Evolutionary conservation across 2,888 invertebrate genomes (phyloP).

Genomic region (Mayetiola destructor): DNA sequence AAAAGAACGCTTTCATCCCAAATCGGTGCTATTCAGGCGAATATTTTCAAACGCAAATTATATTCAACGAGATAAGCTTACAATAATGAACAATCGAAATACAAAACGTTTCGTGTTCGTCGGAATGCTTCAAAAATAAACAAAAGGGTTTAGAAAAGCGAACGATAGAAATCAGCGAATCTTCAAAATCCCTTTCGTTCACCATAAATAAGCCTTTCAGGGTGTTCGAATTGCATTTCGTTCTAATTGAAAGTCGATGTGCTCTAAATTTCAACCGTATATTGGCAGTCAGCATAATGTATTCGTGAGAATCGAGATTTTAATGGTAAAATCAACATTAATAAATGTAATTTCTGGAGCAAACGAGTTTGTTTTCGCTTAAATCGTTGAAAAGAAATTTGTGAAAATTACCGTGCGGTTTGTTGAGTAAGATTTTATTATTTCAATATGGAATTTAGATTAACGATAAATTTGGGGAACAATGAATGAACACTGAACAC

Average conservation of each 20-base stretch:
- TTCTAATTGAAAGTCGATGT: constrained; percentile 2
- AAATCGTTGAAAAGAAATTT: no score
- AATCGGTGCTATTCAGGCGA: not conserved
- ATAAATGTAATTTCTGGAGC: no score
- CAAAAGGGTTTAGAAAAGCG: no score
- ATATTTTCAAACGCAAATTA: not conserved
- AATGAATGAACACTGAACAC: no score
- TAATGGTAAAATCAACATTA: no score
- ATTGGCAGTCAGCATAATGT: not conserved
- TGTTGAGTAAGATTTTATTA: no score
- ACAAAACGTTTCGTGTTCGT: not conserved
- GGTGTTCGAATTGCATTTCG: not conserved
- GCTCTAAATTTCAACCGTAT: not conserved
- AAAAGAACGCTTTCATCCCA: not conserved
- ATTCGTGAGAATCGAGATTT: not conserved
- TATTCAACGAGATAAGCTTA: not conserved
- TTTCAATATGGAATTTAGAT: no score
- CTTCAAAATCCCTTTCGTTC: not conserved
- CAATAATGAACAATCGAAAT: not conserved
- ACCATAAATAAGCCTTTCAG: not conserved
- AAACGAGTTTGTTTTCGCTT: no score
- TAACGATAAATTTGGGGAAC: no score
- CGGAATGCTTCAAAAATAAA: no score
- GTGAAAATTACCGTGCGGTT: no score
- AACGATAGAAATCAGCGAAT: not conserved